Conservation (phyloP, 2,797 vertebrate species). For the Gymnothorax reevesii region DNA sequence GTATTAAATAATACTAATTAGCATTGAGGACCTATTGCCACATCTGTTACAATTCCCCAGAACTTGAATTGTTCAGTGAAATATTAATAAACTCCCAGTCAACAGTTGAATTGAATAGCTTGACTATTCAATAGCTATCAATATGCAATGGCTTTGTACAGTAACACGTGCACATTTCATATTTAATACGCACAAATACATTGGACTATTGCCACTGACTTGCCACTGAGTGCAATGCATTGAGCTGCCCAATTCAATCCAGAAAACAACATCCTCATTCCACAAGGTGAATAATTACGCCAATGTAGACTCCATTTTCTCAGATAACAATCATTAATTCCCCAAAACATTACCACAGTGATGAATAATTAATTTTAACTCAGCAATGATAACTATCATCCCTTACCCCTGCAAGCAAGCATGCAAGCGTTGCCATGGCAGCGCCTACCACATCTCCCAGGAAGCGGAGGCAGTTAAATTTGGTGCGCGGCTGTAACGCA, state of each 20-base stretch:
- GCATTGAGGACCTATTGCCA: constrained; percentile 38
- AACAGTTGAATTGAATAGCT: neutral
- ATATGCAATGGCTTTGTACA: neutral
- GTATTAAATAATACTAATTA: constrained; percentile 15
- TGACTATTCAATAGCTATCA: neutral
- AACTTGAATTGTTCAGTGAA: neutral
- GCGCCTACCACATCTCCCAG: constrained; percentile 51
- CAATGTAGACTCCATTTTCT: constrained; percentile 1
- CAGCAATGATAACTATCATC: constrained; percentile 47
- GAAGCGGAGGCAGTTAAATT: constrained; percentile 33
- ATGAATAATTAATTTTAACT: constrained; percentile 64
- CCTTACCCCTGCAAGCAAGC: constrained; percentile 57
- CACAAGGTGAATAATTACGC: neutral
- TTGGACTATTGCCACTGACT: neutral
- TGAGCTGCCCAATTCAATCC: neutral
- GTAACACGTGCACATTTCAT: neutral
- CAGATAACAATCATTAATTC: constrained; percentile 18
- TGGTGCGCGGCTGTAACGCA: neutral
- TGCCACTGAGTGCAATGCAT: neutral
- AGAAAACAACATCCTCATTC: neutral
- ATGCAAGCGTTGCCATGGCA: constrained; percentile 67
- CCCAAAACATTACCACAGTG: constrained; percentile 43
- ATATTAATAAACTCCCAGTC: neutral
- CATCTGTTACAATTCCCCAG: constrained; percentile 28
- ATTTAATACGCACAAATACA: neutral